phyloP scores from a whole-genome alignment of 2,888 invertebrate species.

The Scrobipalpa atriplicella region DNA sequence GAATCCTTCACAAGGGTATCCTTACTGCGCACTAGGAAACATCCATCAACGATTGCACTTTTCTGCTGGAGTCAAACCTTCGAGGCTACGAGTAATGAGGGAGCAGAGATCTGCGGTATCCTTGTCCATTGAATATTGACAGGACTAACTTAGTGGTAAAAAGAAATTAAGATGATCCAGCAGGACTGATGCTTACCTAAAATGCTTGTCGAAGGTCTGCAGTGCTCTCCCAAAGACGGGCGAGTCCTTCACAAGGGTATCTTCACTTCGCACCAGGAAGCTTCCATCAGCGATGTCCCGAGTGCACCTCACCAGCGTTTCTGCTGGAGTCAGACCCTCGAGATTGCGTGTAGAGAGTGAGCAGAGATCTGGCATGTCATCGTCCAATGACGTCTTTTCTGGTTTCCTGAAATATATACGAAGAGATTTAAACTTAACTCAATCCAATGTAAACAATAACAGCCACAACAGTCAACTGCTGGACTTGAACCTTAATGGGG shows the following conservation, averaged over 20 bases:
- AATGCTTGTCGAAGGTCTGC: constrained; percentile 68
- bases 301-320: constrained; percentile 62
- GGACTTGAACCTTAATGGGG: too few relatives aligned
- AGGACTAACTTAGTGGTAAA: too few relatives aligned
- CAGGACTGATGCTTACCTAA: constrained; percentile 50
- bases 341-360: constrained; percentile 59
- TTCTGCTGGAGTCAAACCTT: constrained; percentile 63
- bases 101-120: constrained; percentile 64
- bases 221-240: constrained; percentile 63
- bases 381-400: constrained; percentile 67
- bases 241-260: constrained; percentile 61
- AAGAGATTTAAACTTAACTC: too few relatives aligned
- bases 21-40: constrained; percentile 66
- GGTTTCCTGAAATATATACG: constrained; percentile 49
- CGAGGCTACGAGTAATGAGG: constrained; percentile 54
- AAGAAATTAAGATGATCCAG: neutral
- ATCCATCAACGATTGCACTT: constrained; percentile 54
- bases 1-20: constrained; percentile 61
- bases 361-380: constrained; percentile 61
- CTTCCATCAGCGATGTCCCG: constrained; percentile 61
- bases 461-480: too few relatives aligned
- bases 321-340: constrained; percentile 61
- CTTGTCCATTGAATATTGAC: constrained; percentile 69
- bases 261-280: constrained; percentile 66
- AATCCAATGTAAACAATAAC: too few relatives aligned